These are phyloP conservation scores for Hycleus phaleratus DNA, from an alignment of 1,140 invertebrate genomes.

Conservation along the genomic window DNA sequence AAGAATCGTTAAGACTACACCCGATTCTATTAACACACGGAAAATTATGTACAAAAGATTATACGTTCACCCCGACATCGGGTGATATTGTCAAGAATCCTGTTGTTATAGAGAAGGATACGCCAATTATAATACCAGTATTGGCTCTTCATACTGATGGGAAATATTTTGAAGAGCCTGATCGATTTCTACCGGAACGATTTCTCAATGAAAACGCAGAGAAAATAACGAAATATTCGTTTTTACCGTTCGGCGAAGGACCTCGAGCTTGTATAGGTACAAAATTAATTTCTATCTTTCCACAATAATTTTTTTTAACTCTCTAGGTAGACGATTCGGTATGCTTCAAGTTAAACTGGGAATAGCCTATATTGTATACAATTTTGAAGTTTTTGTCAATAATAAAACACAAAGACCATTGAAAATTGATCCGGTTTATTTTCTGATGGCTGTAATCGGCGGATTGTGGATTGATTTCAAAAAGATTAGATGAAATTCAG, in stretches of 20 bases:
- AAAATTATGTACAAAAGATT: conserved; percentile 20
- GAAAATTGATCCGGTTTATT: not conserved
- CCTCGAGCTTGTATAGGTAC: conserved; percentile 47
- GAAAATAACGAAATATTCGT: conserved; percentile 27
- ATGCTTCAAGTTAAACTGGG: conserved; percentile 16
- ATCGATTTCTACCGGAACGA: conserved; percentile 52
- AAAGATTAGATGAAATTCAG: not conserved
- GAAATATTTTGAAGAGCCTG: conserved; percentile 48
- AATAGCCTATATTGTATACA: conserved; percentile 3
- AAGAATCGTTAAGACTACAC: conserved; percentile 26
- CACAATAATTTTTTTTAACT: not conserved
- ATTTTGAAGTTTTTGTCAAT: conserved; percentile 9
- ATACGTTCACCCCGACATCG: conserved; percentile 22
- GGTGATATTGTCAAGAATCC: conserved; percentile 20
- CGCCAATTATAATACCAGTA: conserved; percentile 47
- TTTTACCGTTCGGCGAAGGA: conserved; percentile 56
- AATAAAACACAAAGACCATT: conserved; percentile 11
- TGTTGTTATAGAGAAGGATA: conserved; percentile 41
- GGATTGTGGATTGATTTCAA: conserved; percentile 6
- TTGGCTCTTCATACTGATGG: conserved; percentile 47
- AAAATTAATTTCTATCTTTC: not conserved
- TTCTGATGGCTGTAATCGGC: not conserved
- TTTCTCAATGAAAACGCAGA: conserved; percentile 45
- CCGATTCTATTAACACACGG: conserved; percentile 40
- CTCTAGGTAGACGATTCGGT: conserved; percentile 14